Evolutionary conservation across 2,797 vertebrate genomes (phyloP), one percentile per base, ranked within the genome.

Genomic region (Semotilus atromaculatus): DNA sequence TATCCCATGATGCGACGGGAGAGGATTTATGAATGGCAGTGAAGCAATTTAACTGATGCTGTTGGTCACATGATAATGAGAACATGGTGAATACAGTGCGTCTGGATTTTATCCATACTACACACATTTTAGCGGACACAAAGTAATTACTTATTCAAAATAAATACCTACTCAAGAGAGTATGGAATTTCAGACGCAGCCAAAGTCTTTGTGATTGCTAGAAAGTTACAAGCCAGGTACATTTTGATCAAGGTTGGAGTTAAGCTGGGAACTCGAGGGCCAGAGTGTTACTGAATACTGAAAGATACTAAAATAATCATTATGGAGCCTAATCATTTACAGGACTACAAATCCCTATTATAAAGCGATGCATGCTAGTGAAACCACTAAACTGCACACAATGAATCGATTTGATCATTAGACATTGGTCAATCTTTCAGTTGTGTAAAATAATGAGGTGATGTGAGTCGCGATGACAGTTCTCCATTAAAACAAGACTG

Each of bases 401-500:
- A 51, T 19, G 6, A 19, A 43, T 4, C 2, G 6, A 43, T 23
- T 43, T 21, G 3, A 55, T 72, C 4, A 16, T 34, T 62, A 64
- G 29, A 48, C 14, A 36, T 34, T 29, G 60, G 18, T 36, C 45
- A 18, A 5, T 68, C 26, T 82, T 29, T 60, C 26, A 6, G 38
- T 48, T n/a, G 13, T 62, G 21, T 40, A n/a, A 34, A n/a, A 51
- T 58, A 64, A 62, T 62, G 16, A 19, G 64, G 21, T 29, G 21
- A 48, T 34, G 80, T 62, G 38, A 23, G 38, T 43, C 38, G 45
- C 21, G 34, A 31, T 18, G 18, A 10, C 21, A n/a, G 43, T 14
- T 36, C 29, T 80, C 64, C 66, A 70, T 80, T 67, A 53, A 66
- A 53, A 53, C 64, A n/a, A 26, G 18, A 43, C n/a, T 34, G 11